These are phyloP conservation scores for Theretra japonica DNA, from an alignment of 2,888 invertebrate genomes.

Conservation along the genomic window DNA sequence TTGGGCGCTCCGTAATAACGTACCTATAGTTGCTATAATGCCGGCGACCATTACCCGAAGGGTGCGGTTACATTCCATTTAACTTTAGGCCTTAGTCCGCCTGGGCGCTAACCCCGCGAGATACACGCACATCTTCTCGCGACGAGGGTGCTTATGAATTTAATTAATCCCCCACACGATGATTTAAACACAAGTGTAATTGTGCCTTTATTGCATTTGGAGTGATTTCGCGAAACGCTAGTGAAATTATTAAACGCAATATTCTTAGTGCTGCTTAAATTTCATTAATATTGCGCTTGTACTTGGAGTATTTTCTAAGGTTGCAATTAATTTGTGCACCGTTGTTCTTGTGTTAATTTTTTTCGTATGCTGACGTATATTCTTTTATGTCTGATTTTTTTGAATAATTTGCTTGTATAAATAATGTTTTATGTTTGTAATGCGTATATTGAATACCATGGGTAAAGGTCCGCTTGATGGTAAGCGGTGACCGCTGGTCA, in stretches of 20 bases:
- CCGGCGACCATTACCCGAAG: constrained; percentile 31
- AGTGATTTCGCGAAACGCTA: constrained; percentile 27
- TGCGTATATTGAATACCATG: too few species aligned
- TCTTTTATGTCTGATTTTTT: too few species aligned
- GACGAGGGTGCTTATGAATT: constrained; percentile 38
- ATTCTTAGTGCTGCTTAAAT: background rate
- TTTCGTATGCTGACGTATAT: too few species aligned
- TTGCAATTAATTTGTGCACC: background rate
- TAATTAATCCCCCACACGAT: constrained; percentile 34
- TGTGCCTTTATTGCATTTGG: constrained; percentile 28
- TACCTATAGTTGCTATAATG: constrained; percentile 25
- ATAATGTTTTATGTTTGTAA: too few species aligned
- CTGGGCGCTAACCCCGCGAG: constrained; percentile 33
- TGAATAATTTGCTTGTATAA: too few species aligned
- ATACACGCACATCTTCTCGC: constrained; percentile 31
- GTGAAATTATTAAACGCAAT: constrained; percentile 3
- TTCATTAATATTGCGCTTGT: background rate
- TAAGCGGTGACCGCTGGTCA: too few species aligned
- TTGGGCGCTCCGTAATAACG: constrained; percentile 23
- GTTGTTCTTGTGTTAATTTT: too few species aligned
- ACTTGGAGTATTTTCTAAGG: background rate
- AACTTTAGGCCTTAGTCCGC: constrained; percentile 33
- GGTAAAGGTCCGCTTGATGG: too few species aligned
- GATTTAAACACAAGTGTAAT: constrained; percentile 28
- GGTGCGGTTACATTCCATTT: constrained; percentile 38